Evolutionary conservation across 2,113 vertebrate species (phyloP).

Genomic region (Mormyrus iriodes): DNA sequence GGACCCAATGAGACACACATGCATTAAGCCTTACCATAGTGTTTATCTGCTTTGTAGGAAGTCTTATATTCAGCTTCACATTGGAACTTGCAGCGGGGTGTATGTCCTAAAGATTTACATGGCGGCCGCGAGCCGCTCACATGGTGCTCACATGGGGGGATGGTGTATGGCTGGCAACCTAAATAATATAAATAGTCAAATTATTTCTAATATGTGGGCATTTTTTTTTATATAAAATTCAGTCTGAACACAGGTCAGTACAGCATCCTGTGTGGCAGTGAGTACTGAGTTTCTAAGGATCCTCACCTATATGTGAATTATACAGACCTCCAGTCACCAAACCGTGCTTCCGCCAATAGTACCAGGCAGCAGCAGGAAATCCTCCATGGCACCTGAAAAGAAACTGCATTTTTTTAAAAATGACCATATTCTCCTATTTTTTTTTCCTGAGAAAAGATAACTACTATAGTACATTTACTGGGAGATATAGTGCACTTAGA

Average conservation of each 20-base stretch:
- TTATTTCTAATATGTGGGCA: background rate
- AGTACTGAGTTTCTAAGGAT: background rate
- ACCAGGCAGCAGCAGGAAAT: slow-evolving; percentile 80
- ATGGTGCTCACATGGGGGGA: slow-evolving; percentile 93
- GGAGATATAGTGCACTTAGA: no score
- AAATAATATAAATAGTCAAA: background rate
- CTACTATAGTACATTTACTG: no score
- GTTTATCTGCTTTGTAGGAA: slow-evolving; percentile 76
- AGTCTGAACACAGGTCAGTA: background rate
- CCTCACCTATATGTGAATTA: slow-evolving; percentile 82
- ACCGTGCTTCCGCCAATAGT: slow-evolving; percentile 76
- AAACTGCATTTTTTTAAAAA: background rate
- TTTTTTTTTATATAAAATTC: background rate
- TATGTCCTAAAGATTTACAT: slow-evolving; percentile 79
- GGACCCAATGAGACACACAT: background rate
- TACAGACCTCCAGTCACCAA: slow-evolving; percentile 89
- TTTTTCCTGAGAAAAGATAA: background rate
- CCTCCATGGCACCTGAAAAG: slow-evolving; percentile 52
- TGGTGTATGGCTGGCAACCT: slow-evolving; percentile 90
- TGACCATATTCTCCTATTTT: no score
- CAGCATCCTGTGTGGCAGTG: background rate
- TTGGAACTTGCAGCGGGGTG: slow-evolving; percentile 64
- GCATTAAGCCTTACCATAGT: slow-evolving; percentile 68
- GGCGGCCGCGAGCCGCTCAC: slow-evolving; percentile 78
- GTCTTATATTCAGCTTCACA: slow-evolving; percentile 79